Conservation (phyloP, 2,797 vertebrate species). For the Rhinatrema bivittatum region DNA sequence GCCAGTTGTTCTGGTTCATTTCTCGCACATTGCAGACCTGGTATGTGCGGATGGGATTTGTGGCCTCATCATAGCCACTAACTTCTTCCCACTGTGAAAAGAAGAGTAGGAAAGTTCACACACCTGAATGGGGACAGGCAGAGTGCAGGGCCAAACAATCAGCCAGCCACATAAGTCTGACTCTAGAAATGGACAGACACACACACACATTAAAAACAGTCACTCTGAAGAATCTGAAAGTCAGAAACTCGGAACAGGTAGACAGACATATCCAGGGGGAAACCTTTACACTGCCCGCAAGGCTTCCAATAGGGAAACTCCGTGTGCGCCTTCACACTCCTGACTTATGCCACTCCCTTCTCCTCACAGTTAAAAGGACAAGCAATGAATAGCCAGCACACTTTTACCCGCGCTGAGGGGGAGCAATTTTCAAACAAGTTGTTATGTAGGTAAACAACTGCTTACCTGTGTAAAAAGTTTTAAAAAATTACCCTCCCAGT, state of each 20-base stretch:
- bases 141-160: too few species aligned
- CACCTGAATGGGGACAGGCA: background rate
- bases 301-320: too few species aligned
- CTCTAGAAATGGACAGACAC: background rate
- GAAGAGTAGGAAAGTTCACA: conserved; percentile 17
- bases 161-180: background rate
- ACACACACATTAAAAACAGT: background rate
- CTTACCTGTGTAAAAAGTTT: too few species aligned
- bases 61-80: conserved; percentile 88
- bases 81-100: conserved; percentile 89
- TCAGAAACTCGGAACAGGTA: background rate
- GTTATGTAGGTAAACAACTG: too few species aligned
- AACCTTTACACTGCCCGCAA: too few species aligned
- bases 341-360: too few species aligned
- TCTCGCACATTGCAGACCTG: conserved; percentile 92
- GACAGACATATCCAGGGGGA: background rate
- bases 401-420: too few species aligned
- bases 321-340: too few species aligned
- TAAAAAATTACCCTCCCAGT: too few species aligned
- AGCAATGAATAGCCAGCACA: too few species aligned
- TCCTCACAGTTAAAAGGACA: too few species aligned
- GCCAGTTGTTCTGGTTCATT: conserved; percentile 94
- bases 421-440: too few species aligned
- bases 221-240: background rate
- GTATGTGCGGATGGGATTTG: conserved; percentile 95